Evolutionary conservation across 1,140 invertebrate genomes (phyloP).

Genomic region (Dendrolimus punctatus): DNA sequence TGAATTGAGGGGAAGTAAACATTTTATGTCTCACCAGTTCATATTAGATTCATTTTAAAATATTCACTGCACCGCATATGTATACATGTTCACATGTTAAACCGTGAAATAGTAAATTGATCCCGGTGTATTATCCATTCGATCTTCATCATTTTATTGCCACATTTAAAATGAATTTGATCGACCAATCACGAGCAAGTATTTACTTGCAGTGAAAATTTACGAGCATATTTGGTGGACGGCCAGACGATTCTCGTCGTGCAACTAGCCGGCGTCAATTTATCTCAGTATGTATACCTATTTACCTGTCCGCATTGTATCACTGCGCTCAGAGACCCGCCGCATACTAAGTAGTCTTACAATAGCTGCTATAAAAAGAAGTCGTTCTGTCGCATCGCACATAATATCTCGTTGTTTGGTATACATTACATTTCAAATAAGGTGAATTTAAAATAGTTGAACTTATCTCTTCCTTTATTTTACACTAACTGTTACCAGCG

Average conservation of each 20-base stretch:
- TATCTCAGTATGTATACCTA: constrained; percentile 23
- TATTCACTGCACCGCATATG: background rate
- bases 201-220: constrained; percentile 14
- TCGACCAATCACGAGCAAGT: constrained; percentile 11
- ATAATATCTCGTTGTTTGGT: constrained; percentile 15
- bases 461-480: no score
- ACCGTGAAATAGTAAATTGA: constrained; percentile 21
- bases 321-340: constrained; percentile 17
- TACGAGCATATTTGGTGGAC: constrained; percentile 15
- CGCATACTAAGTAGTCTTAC: constrained; percentile 36
- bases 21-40: constrained; percentile 15
- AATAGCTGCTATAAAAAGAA: constrained; percentile 38
- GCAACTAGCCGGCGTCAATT: constrained; percentile 15
- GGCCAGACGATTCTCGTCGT: background rate
- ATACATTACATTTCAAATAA: no score
- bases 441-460: no score
- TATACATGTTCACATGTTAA: constrained; percentile 13
- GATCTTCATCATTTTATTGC: constrained; percentile 16
- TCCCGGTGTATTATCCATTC: constrained; percentile 18
- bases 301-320: constrained; percentile 34
- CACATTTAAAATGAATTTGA: constrained; percentile 15
- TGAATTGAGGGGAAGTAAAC: constrained; percentile 30
- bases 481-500: no score
- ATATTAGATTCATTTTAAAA: constrained; percentile 8
- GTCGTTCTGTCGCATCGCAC: constrained; percentile 21